Conservation (phyloP, 1,140 invertebrate genomes). For the Tetramorium alpestre region DNA sequence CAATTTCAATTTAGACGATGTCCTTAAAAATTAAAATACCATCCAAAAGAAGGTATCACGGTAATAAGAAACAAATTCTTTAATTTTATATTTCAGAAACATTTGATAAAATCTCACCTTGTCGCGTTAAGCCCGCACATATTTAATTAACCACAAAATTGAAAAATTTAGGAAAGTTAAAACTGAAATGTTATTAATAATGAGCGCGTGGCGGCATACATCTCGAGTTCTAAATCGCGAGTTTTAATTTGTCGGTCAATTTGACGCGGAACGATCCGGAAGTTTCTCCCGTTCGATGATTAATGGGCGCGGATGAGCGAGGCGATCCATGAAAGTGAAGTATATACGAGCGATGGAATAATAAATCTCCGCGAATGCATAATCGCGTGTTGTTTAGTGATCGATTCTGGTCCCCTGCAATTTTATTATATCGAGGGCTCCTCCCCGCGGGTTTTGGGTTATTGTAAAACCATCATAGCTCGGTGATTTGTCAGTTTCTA, state of each 20-base stretch:
- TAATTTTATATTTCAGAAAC: not conserved
- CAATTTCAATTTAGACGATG: not conserved
- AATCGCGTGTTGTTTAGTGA: constrained; percentile 33
- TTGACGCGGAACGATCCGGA: not conserved
- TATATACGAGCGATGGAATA: not conserved
- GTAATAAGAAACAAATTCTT: not conserved
- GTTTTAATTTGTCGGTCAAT: constrained; percentile 2
- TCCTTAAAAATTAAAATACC: not conserved
- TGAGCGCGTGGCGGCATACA: not conserved
- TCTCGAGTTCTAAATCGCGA: not conserved
- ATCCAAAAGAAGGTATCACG: not conserved
- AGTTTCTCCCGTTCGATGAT: constrained; percentile 24
- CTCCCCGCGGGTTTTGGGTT: not conserved
- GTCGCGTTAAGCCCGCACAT: not conserved
- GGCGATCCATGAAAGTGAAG: not conserved
- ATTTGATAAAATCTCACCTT: not conserved
- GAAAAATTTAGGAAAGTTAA: not conserved
- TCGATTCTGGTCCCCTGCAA: not conserved
- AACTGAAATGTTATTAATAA: not conserved
- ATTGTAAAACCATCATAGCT: too few species aligned
- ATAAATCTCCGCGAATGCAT: constrained; percentile 34
- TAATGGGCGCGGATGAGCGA: constrained; percentile 12
- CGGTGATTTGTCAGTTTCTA: too few species aligned
- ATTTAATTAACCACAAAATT: not conserved
- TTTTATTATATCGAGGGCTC: constrained; percentile 23